Evolutionary conservation across 2,797 vertebrate genomes (phyloP).

Genomic region (Microtus agrestis): DNA sequence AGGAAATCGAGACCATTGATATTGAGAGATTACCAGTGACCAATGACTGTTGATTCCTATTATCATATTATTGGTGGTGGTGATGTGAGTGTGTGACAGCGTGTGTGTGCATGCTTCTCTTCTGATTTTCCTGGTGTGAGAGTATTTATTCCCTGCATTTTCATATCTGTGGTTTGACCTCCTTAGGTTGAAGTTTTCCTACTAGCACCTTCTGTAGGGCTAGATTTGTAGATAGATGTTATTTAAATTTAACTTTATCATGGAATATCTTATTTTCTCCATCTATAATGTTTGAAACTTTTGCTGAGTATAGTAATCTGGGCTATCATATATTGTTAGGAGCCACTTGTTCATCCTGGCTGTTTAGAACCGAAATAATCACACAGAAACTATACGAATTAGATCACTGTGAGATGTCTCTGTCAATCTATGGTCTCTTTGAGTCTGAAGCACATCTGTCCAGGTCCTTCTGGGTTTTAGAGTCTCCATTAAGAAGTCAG

Average conservation of each 20-base stretch:
- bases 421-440: not conserved
- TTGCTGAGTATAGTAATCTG: not conserved
- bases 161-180: not conserved
- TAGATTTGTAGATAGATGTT: not conserved
- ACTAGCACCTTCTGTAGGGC: not conserved
- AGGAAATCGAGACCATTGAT: not conserved
- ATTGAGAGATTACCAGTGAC: not conserved
- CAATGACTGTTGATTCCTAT: not conserved
- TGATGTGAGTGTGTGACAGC: not conserved
- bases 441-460: not conserved
- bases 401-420: no score
- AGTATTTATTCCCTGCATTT: not conserved
- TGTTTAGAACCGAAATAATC: no score
- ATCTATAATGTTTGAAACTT: not conserved
- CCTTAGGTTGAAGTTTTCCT: not conserved
- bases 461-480: not conserved
- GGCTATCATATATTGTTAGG: not conserved
- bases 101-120: not conserved
- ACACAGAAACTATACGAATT: no score
- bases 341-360: no score
- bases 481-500: not conserved
- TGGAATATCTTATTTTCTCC: not conserved
- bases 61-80: not conserved
- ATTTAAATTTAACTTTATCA: not conserved
- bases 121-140: not conserved